Percentiles rank a stretch among this genome's conserved stretches.
Conservation (phyloP, 2,797 vertebrate genomes). For the Hoplostethus mediterraneus region DNA sequence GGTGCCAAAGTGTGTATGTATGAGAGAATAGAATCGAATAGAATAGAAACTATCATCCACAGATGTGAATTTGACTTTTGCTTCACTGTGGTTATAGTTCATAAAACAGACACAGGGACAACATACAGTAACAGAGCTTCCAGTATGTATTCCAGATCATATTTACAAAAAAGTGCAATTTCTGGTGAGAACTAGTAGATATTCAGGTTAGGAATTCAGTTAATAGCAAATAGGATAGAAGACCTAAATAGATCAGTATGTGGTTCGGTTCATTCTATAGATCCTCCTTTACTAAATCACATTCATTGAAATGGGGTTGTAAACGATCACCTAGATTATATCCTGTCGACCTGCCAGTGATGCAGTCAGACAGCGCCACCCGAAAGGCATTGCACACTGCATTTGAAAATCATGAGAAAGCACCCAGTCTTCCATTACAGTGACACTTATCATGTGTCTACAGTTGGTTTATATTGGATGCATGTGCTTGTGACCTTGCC, state of each 20-base stretch:
- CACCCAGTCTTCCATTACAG: neutral
- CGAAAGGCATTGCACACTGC: neutral
- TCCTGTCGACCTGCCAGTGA: neutral
- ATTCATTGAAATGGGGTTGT: conserved; percentile 8
- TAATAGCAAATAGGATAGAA: conserved; percentile 51
- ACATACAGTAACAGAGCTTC: neutral
- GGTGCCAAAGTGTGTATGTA: conserved; percentile 18
- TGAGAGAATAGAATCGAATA: neutral
- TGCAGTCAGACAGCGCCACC: neutral
- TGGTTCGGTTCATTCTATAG: conserved; percentile 16
- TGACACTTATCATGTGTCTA: conserved; percentile 46
- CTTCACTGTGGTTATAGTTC: too few species aligned
- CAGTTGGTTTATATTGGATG: conserved; percentile 37
- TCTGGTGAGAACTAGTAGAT: neutral
- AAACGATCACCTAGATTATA: neutral
- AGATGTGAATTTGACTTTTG: too few species aligned
- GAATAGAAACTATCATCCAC: too few species aligned
- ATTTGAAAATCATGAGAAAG: conserved; percentile 18
- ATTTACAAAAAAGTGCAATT: too few species aligned
- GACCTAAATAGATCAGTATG: conserved; percentile 20
- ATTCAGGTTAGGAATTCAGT: conserved; percentile 23
- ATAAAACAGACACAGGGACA: too few species aligned
- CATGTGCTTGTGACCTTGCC: conserved; percentile 49
- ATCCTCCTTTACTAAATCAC: conserved; percentile 10
- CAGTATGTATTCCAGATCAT: neutral